Evolutionary conservation across 2,797 vertebrate genomes (phyloP), one percentile per base, ranked within the genome.

Genomic region (Lepilemur ruficaudatus): DNA sequence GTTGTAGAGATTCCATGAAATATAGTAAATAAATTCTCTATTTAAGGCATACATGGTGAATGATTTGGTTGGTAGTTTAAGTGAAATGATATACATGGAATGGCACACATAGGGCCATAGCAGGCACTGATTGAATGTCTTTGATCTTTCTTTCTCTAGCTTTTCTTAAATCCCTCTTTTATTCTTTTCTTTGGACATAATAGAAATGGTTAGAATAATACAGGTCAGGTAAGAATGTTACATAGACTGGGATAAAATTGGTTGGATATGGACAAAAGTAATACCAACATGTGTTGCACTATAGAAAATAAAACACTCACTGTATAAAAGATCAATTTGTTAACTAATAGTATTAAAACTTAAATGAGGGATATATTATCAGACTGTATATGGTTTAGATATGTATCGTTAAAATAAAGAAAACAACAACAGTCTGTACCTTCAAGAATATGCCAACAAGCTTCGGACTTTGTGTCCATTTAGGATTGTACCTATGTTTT

Each of bases 1-100:
- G 75, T 79, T 96, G 43, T 76, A 95, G 11, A 92, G 43, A 95
- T 55, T 70, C 43, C 48, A 83, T 89, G 20, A 9, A 2, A 91
- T 52, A 76, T 89, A 90, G 43, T 73, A 70, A 20, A 72, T 76
- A 41, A 35, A 0, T 20, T 95, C 96, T 96, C 79, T 94, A 97
- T 43, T 57, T 92, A 78, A 97, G 76, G 28, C 94, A 86, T 81
- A 72, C n/a, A 48, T n/a, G 32, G 13, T 84, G 22, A 80, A 80
- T 91, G 23, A 80, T 48, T 79, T 89, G 30, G 0, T 75, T 75
- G 23, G 7, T 81, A 81, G 23, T 11, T 91, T 91, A 72, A 91
- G 65, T 72, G 4, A 85, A 97, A 67, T 59, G 1, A 7, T 61
- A 25, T 55, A 43, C 1, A 72, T 80, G 48, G 20, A 91, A 81